Evolutionary conservation across 2,113 vertebrate genomes (phyloP), one percentile per base, ranked within the genome.

Genomic region (Psittacara wagleri): DNA sequence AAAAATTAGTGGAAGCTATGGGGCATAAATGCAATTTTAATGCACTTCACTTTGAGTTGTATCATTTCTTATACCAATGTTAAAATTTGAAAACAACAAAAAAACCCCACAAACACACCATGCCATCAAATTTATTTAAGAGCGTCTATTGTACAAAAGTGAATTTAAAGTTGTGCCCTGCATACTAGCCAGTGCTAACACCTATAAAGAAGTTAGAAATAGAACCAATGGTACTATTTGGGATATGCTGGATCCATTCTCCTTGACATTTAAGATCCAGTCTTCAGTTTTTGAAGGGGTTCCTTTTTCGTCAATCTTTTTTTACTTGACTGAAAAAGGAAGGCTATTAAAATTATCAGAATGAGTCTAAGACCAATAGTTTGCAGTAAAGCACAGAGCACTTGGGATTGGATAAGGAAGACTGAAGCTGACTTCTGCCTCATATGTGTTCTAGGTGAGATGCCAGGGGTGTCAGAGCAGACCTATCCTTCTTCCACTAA

Each of bases 71-170:
- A 8, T 79, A 35, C 22, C 0, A 5, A 41, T 54, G 13, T 62
- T 69, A 37, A 66, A 29, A 5, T n/a, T 35, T 15, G 20, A n/a
- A 59, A 59, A 59, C 33, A 51, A 16, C 22, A 28, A 44, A 67
- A 16, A 59, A 14, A 4, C 6, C 7, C 2, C 13, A 18, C 27
- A 25, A 11, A 22, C 22, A 25, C 3, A 2, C 1, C 2, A 18
- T 51, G 11, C 24, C 12, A 19, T 78, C 17, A 77, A 31, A 57
- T 69, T 82, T 35, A 37, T 81, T 88, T 88, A 29, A 48, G 33
- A 29, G 39, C 1, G 8, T 73, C n/a, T 33, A 7, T 73, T 79
- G 19, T 68, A 69, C 22, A 33, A 44, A 83, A 61, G 11, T 27
- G 13, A 48, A 54, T 77, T 59, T 68, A 11, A 52, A 76, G 16